Percentiles rank a stretch among this genome's conserved stretches.
These are phyloP conservation scores for Blomia tropicalis DNA, from an alignment of 2,888 invertebrate species.

Conservation along the genomic window DNA sequence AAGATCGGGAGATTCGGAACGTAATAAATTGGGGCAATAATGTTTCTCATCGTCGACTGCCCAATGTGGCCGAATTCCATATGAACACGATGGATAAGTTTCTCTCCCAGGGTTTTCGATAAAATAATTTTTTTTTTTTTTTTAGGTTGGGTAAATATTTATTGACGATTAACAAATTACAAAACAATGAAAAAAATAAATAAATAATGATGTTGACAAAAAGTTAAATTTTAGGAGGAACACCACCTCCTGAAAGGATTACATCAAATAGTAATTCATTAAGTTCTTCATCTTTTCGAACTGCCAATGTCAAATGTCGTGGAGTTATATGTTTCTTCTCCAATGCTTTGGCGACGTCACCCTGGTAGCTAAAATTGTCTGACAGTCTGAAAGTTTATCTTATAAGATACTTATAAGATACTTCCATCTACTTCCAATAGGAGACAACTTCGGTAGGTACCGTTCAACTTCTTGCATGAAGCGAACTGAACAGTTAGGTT, in stretches of 20 bases:
- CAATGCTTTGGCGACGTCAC: not conserved
- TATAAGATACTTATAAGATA: constrained; percentile 4
- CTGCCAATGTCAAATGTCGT: not conserved
- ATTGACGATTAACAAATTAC: too few relatives aligned
- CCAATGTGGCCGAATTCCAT: too few relatives aligned
- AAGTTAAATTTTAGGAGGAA: not conserved
- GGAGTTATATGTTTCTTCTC: not conserved
- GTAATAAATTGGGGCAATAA: too few relatives aligned
- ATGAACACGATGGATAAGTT: not conserved
- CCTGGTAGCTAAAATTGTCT: not conserved
- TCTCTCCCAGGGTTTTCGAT: too few relatives aligned
- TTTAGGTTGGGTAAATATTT: too few relatives aligned
- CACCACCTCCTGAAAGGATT: not conserved
- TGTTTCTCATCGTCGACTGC: too few relatives aligned
- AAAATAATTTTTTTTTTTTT: too few relatives aligned
- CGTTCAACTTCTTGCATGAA: too few relatives aligned
- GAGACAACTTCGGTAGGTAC: too few relatives aligned
- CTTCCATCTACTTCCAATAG: not conserved
- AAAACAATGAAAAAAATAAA: too few relatives aligned
- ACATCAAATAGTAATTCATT: not conserved
- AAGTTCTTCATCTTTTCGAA: not conserved
- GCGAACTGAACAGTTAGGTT: too few relatives aligned
- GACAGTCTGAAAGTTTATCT: not conserved
- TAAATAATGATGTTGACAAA: not conserved
- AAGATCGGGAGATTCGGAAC: too few relatives aligned